Base-by-base conservation (phyloP, 2,113 vertebrate species). In the Scomber scombrus region DNA sequence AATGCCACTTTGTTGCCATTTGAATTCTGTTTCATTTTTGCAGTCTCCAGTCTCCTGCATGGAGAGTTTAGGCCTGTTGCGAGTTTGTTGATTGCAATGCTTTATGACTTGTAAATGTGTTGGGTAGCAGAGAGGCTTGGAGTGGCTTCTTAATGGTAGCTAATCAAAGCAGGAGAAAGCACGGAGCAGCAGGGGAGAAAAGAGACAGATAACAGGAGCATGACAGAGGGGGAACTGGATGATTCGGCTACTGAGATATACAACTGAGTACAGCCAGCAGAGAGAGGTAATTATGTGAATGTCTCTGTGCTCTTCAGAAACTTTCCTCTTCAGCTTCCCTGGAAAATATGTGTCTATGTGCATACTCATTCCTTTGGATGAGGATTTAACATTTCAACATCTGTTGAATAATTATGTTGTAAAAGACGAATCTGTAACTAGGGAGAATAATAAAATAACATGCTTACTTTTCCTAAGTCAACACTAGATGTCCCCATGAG, bases 401-500 rank as follows among this genome's bases (percentile, higher is more conserved):
- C 21, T 40, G 18, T 19, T 64, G n/a, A n/a, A 11, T 26, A 26
- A 52, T 11, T 50, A 13, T 11, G 4, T 3, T 31, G 51, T 14
- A 11, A 21, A 60, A 55, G 3, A 10, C 5, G 16, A 18, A 19
- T 62, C 23, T 57, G 23, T 11, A 66, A 34, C 26, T 45, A 50
- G 19, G 21, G 13, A 9, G 61, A 71, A 50, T 15, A 18, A 50
- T 19, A 6, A 9, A 19, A 71, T 54, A 26, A 26, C 0, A 8
- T 11, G 40, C 34, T 11, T 62, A 66, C 15, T 40, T 90, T 72
- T 70, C 60, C 50, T 64, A 31, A 63, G 26, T 61, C 57, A 69
- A 86, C 93, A 93, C 93, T 92, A 93, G 93, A 91, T 92, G 92
- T 90, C 93, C 89, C 84, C 84, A 88, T 84, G 69, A 87, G 70